Base-by-base conservation (phyloP, 1,140 invertebrate species). In the Oppia nitens region DNA sequence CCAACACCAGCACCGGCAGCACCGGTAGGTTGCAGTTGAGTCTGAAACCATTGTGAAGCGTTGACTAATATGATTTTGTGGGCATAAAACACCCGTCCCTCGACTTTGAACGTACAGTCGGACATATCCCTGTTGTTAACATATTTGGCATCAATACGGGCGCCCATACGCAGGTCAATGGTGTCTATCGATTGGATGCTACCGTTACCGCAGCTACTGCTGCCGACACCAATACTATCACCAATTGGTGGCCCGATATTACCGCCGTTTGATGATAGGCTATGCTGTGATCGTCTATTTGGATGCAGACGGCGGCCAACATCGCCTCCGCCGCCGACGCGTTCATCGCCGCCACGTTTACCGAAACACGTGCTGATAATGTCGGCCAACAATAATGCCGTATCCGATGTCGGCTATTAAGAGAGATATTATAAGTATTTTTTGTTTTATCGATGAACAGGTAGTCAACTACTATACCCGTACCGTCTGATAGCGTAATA, bases 51-150 rank as follows among this genome's bases (percentile, higher is more conserved):
- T 17, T 85, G 79, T 9, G 87, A 92, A 40, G 87, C 87, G 12
- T 87, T 92, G 24, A 92, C 85, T 28, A 93, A 74, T 27, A 93
- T 86, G 55, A 92, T 91, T 75, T 90, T 91, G 70, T 93, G 89
- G 1, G 87, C 88, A 70, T 91, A 92, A 71, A 93, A 92, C n/a
- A 91, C 77, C 56, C 85, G 78, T 0, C 86, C 86, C 72, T 91
- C 87, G 11, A 93, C 87, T 66, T 85, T 77, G 68, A 92, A 92
- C 61, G 87, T 87, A 23, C 92, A 86, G 71, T 92, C 88, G 64
- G 84, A 86, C 12, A 91, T 75, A 66, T 88, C 87, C 0, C 86
- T 84, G 74, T 91, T 91, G 72, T 92, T 92, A 52, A 92, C 86
- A 73, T 88, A 92, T 66, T 87, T 85, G 1, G 86, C 85, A 74